Evolutionary conservation across 1,140 invertebrate genomes (phyloP).

Genomic region (Drosophila asahinai): DNA sequence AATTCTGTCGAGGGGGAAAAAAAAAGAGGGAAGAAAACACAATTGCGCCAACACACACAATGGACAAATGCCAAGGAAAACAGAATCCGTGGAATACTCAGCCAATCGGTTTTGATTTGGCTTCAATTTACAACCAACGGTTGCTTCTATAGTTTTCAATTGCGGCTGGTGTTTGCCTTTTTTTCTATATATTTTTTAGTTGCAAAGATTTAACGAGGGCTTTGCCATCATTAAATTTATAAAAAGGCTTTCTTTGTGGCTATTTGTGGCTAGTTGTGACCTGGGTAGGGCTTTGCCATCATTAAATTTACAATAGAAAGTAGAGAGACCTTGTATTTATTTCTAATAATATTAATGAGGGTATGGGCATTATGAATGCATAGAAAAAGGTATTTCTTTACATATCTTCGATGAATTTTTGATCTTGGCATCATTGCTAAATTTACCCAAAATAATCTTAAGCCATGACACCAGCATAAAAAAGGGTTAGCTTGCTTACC

Average conservation of each 20-base stretch:
- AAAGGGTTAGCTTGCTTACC: neutral
- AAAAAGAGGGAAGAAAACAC: constrained; percentile 1
- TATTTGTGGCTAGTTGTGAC: neutral
- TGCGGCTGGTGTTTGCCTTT: neutral
- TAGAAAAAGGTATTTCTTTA: too few species aligned
- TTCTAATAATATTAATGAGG: neutral
- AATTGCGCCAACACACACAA: constrained; percentile 34
- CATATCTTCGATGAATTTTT: neutral
- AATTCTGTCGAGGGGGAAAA: constrained; percentile 7
- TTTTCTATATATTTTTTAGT: neutral
- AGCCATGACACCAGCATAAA: neutral
- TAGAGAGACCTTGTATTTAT: neutral
- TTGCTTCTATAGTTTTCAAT: constrained; percentile 12
- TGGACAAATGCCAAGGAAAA: constrained; percentile 22
- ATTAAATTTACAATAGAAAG: neutral
- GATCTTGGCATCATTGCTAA: neutral
- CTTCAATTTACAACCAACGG: constrained; percentile 25
- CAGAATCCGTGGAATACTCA: constrained; percentile 15
- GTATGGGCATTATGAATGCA: too few species aligned
- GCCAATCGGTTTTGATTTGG: constrained; percentile 31
- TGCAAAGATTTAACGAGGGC: neutral
- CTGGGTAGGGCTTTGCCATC: neutral
- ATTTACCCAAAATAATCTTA: neutral
- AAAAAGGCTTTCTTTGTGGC: neutral
- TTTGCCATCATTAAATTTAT: neutral